A percentile compares a stretch with the other conserved stretches of the same genome.
Conservation (phyloP, 2,888 invertebrate species). For the Fragum whitleyi region DNA sequence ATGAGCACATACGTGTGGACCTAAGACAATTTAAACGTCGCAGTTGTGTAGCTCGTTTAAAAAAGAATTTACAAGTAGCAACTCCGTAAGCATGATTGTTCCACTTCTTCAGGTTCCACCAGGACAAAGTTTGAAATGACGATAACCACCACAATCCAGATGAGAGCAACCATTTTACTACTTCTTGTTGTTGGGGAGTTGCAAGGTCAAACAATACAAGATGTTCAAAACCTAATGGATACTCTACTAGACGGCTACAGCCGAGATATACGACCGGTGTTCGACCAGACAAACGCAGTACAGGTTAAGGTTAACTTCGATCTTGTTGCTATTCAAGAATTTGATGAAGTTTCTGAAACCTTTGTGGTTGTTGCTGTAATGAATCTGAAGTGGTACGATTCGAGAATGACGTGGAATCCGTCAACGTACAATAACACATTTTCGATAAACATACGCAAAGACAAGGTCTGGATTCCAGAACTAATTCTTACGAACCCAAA, state of each 20-base stretch:
- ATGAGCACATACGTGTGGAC: too few relatives aligned
- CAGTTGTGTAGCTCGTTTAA: too few relatives aligned
- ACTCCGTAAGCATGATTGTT: too few relatives aligned
- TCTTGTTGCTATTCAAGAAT: constrained; percentile 49
- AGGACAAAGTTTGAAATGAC: neutral
- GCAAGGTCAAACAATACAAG: neutral
- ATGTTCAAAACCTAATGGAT: neutral
- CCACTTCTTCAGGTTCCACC: neutral
- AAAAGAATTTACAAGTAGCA: too few relatives aligned
- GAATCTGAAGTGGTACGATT: constrained; percentile 52
- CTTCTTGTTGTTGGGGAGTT: neutral
- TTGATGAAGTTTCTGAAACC: constrained; percentile 58
- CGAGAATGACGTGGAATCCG: constrained; percentile 51
- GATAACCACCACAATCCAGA: neutral
- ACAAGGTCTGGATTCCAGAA: constrained; percentile 59
- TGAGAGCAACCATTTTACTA: neutral
- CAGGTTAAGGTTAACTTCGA: constrained; percentile 39
- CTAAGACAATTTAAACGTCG: too few relatives aligned
- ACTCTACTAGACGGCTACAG: constrained; percentile 24
- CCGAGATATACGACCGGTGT: constrained; percentile 47
- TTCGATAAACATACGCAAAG: constrained; percentile 28
- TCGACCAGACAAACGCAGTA: constrained; percentile 29
- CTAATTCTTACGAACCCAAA: constrained; percentile 44
- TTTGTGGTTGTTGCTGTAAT: constrained; percentile 55
- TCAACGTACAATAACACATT: constrained; percentile 23